phyloP scores from a whole-genome alignment of 1,140 invertebrate species.

The Tribolium madens region DNA sequence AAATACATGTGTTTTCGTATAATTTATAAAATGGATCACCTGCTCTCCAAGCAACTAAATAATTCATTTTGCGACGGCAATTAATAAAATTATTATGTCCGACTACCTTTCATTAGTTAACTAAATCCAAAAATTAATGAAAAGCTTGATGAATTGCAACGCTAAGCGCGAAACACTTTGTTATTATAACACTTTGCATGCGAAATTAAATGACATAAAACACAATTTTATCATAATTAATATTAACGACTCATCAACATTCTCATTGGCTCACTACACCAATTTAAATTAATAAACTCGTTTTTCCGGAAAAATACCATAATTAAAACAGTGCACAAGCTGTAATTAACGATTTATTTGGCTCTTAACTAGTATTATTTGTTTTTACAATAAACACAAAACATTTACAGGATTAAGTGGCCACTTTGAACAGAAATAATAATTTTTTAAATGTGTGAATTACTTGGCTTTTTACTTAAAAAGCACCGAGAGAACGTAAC shows the following conservation, averaged over 20 bases:
- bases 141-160: neutral
- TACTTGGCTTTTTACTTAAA: no score
- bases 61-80: slow-evolving; percentile 41
- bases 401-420: no score
- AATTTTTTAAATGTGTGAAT: no score
- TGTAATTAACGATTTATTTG: neutral
- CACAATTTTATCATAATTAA: slow-evolving; percentile 22
- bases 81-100: slow-evolving; percentile 42
- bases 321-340: slow-evolving; percentile 5
- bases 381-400: neutral
- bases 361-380: neutral
- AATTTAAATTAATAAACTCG: slow-evolving; percentile 32
- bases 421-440: no score
- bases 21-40: slow-evolving; percentile 43
- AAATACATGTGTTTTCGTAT: slow-evolving; percentile 42
- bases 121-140: neutral
- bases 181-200: neutral
- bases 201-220: neutral
- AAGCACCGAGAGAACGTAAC: no score
- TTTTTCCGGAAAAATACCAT: slow-evolving; percentile 16
- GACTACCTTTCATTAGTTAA: slow-evolving; percentile 7
- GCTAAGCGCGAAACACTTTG: neutral
- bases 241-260: slow-evolving; percentile 24
- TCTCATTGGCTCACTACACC: slow-evolving; percentile 3
- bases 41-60: slow-evolving; percentile 28